phyloP scores from a whole-genome alignment of 2,113 vertebrate species.

The Pristiophorus japonicus region DNA sequence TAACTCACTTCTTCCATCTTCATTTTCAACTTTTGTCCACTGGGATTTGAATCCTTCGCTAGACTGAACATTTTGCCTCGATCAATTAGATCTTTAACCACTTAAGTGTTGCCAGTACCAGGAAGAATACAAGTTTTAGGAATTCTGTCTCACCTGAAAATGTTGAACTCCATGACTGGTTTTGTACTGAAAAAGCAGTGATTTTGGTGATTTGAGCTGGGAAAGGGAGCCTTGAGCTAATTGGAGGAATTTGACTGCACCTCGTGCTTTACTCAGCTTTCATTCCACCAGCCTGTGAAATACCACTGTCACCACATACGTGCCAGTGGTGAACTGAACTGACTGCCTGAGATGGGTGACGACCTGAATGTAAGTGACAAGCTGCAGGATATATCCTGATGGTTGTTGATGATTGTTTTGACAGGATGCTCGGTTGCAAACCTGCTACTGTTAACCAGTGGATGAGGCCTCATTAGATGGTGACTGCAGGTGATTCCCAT shows the following conservation, averaged over 20 bases:
- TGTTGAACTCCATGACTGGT: neutral
- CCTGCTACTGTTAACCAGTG: neutral
- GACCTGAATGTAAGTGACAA: neutral
- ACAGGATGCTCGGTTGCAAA: neutral
- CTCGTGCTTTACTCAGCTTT: neutral
- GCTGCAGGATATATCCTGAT: neutral
- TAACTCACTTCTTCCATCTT: neutral
- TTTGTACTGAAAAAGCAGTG: neutral
- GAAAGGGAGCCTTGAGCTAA: neutral
- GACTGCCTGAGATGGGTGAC: neutral
- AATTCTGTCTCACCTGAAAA: neutral
- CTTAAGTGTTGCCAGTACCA: neutral
- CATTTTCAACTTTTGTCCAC: neutral
- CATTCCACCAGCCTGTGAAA: neutral
- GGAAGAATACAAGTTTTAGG: neutral
- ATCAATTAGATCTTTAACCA: neutral
- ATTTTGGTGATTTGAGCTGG: neutral
- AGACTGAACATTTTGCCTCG: neutral
- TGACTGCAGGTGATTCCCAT: too few species aligned
- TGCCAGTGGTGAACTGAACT: neutral
- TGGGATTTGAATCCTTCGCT: neutral
- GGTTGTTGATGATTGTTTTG: neutral
- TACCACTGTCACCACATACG: neutral
- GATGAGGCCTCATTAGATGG: neutral
- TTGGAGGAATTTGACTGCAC: neutral